A percentile compares a stretch with the other conserved stretches of the same genome.
phyloP scores from a whole-genome alignment of 2,797 vertebrate species.

The Dicrostonyx torquatus region DNA sequence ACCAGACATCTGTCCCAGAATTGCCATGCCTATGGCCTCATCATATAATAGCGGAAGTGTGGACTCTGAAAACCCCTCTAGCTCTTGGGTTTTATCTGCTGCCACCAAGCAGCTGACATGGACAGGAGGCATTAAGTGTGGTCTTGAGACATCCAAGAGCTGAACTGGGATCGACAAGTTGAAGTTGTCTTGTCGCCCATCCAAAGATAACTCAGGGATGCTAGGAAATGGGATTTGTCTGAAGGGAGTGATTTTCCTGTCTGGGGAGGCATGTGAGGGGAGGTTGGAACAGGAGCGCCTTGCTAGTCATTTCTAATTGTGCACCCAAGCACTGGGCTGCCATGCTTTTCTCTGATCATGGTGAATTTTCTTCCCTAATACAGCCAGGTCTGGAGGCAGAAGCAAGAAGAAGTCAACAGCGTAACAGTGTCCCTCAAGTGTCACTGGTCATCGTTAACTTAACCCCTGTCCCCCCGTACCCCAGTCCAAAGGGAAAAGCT shows the following conservation, averaged over 20 bases:
- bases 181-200: background rate
- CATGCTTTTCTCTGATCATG: background rate
- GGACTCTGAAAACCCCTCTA: background rate
- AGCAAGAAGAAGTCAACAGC: background rate
- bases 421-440: accelerated
- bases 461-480: accelerated
- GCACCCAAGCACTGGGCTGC: background rate
- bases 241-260: background rate
- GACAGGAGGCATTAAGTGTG: too few relatives aligned
- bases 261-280: background rate
- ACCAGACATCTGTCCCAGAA: background rate
- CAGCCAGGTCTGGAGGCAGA: background rate
- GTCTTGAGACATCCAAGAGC: background rate
- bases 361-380: background rate
- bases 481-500: background rate
- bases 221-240: background rate
- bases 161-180: background rate
- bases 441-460: accelerated
- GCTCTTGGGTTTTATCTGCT: background rate
- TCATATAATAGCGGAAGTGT: accelerated
- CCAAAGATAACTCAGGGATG: background rate
- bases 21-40: background rate
- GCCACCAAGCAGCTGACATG: background rate
- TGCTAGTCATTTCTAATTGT: background rate
- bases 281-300: background rate